A percentile compares a stretch with the other conserved stretches of the same genome.
These are phyloP conservation scores for Colletes latitarsis DNA, from an alignment of 1,140 invertebrate species.

Conservation along the genomic window DNA sequence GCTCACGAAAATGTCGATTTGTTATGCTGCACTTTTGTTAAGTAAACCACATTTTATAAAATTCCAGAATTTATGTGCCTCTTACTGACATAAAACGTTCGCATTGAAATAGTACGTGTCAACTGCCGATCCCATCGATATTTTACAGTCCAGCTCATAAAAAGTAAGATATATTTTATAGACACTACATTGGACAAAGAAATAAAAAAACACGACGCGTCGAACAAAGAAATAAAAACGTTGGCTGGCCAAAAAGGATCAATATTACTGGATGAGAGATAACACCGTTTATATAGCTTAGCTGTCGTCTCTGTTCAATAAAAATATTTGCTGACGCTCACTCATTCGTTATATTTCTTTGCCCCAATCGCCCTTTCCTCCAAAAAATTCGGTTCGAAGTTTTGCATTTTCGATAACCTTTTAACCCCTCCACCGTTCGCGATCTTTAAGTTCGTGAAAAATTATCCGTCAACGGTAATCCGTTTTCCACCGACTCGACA, in stretches of 20 bases:
- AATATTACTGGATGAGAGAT: conserved; percentile 15
- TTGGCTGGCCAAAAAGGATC: neutral
- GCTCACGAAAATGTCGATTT: neutral
- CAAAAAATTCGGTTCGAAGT: neutral
- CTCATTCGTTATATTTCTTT: neutral
- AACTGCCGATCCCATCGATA: neutral
- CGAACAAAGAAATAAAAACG: neutral
- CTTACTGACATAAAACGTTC: neutral
- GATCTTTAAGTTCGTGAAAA: neutral
- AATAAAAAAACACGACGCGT: neutral
- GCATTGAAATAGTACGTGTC: neutral
- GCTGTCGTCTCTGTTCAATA: neutral
- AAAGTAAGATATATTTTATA: conserved; percentile 23
- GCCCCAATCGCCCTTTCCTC: too few species aligned
- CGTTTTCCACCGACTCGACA: neutral
- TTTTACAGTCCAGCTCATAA: conserved; percentile 5
- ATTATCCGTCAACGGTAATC: neutral
- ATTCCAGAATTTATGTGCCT: neutral
- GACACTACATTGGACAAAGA: neutral
- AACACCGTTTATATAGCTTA: conserved; percentile 12
- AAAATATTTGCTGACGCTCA: neutral
- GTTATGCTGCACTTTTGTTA: neutral
- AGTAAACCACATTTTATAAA: neutral
- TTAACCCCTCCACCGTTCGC: neutral
- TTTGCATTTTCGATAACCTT: neutral